These are phyloP conservation scores for Mesorhabditis sp. DNA, from an alignment of 2,888 invertebrate genomes.

Conservation along the genomic window DNA sequence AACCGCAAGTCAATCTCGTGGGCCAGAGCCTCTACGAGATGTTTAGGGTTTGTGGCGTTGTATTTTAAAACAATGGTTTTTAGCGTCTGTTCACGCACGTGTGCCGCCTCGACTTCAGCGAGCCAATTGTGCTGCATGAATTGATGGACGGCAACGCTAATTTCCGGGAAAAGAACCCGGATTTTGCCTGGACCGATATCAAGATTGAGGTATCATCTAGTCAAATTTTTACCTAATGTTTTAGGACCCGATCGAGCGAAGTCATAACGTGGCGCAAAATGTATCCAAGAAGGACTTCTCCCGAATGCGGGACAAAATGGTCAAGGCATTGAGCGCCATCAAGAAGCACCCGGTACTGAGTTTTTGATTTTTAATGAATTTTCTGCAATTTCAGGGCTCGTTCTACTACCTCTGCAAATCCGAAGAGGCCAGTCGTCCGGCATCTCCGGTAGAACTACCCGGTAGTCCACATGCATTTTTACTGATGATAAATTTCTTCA, in stretches of 20 bases:
- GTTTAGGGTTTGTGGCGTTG: not conserved
- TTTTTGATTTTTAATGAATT: too few relatives aligned
- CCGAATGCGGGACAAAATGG: not conserved
- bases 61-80: not conserved
- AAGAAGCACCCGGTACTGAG: not conserved
- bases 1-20: not conserved
- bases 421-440: too few relatives aligned
- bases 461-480: too few relatives aligned
- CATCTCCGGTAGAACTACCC: too few relatives aligned
- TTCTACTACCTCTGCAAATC: too few relatives aligned
- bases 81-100: not conserved
- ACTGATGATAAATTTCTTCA: too few relatives aligned
- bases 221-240: not conserved
- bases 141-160: not conserved
- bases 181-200: slow-evolving; percentile 11
- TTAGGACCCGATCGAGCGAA: slow-evolving; percentile 34
- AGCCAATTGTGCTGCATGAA: not conserved
- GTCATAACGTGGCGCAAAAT: slow-evolving; percentile 31
- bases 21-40: not conserved
- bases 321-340: not conserved
- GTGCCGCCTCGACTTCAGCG: not conserved
- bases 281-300: slow-evolving; percentile 21
- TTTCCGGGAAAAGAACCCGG: slow-evolving; percentile 11
- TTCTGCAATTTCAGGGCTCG: too few relatives aligned
- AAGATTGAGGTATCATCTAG: not conserved